Evolutionary conservation across 2,797 vertebrate genomes (phyloP).

Genomic region (Micrastur ruficollis): DNA sequence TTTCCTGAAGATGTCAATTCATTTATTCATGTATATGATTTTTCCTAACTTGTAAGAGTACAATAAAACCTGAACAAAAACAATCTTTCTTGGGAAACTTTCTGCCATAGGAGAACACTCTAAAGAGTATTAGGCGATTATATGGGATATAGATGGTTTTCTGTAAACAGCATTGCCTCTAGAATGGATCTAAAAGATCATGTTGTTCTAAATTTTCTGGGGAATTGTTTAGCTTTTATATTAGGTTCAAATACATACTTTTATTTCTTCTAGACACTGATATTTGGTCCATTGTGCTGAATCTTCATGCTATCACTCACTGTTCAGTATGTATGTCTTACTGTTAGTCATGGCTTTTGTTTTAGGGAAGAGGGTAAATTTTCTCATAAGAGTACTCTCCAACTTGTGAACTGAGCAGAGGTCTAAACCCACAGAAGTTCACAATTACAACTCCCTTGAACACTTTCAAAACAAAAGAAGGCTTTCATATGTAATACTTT

Average conservation of each 20-base stretch:
- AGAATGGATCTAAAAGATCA: background rate
- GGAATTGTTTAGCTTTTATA: background rate
- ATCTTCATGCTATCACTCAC: background rate
- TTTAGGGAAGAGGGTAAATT: background rate
- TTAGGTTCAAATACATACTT: background rate
- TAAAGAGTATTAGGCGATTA: background rate
- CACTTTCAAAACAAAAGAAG: background rate
- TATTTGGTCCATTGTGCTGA: background rate
- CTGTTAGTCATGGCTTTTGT: background rate
- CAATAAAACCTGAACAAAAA: background rate
- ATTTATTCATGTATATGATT: background rate
- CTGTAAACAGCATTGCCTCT: background rate
- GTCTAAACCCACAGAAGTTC: background rate
- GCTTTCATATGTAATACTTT: background rate
- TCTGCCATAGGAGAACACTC: background rate
- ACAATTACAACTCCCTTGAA: background rate
- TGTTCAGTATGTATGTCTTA: background rate
- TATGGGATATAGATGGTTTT: background rate
- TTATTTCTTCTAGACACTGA: background rate
- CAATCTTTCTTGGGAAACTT: background rate
- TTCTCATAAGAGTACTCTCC: background rate
- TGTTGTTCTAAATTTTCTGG: background rate
- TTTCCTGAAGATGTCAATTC: background rate
- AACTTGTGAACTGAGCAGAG: background rate
- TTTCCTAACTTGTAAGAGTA: background rate